A percentile compares a stretch with the other conserved stretches of the same genome.
These are phyloP conservation scores for Sapajus apella DNA, from an alignment of 2,113 vertebrate species.

Conservation along the genomic window DNA sequence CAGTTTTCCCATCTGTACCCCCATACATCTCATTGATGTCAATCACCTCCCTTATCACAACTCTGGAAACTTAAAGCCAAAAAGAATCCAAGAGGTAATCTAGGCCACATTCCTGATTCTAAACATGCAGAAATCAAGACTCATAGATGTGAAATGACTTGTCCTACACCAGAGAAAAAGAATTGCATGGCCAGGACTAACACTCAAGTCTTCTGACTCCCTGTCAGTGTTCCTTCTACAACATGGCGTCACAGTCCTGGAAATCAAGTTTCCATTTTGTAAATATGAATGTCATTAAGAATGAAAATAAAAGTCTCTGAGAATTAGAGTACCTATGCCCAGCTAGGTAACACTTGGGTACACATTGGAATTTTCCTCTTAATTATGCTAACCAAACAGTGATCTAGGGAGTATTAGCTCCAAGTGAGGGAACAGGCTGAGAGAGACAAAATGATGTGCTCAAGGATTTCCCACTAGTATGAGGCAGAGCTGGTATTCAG, in stretches of 20 bases:
- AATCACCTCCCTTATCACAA: neutral
- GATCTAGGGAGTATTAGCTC: neutral
- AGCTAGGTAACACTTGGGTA: neutral
- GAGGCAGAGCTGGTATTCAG: neutral
- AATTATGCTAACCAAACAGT: conserved; percentile 2
- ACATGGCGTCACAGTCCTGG: neutral
- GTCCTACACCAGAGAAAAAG: neutral
- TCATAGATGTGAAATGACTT: neutral
- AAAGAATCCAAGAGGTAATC: neutral
- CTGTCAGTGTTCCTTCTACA: neutral
- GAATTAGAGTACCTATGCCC: neutral
- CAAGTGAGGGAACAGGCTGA: neutral
- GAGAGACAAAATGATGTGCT: conserved; percentile 24
- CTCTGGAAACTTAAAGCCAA: conserved; percentile 1
- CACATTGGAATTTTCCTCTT: conserved; percentile 6
- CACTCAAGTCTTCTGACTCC: neutral
- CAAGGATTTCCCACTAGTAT: neutral
- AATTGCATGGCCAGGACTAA: neutral
- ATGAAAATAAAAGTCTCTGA: conserved; percentile 33
- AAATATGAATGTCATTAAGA: neutral
- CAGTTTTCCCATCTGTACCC: neutral
- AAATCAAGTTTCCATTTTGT: conserved; percentile 38
- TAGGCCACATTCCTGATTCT: neutral
- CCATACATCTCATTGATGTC: neutral
- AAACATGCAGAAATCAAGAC: neutral